Evolutionary conservation across 2,113 vertebrate genomes (phyloP).

Genomic region (Mus spicilegus): DNA sequence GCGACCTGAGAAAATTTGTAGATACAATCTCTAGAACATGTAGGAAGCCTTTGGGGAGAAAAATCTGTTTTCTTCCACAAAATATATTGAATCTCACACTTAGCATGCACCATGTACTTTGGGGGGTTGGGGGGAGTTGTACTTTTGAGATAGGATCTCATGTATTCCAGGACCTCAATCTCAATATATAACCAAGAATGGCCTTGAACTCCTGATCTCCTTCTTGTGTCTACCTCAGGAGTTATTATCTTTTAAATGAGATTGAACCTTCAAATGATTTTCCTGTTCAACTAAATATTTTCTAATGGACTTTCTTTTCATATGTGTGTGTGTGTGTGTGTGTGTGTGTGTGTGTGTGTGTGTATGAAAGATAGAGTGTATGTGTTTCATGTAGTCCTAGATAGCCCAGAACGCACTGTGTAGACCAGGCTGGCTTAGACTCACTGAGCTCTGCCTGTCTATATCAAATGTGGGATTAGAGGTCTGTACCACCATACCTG

Average conservation of each 20-base stretch:
- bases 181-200: neutral
- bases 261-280: neutral
- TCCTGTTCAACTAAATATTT: slow-evolving; percentile 40
- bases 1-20: neutral
- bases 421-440: neutral
- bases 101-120: slow-evolving; percentile 3
- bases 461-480: neutral
- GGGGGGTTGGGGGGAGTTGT: neutral
- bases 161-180: neutral
- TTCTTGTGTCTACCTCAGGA: neutral
- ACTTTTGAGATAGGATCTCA: neutral
- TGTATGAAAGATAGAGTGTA: too few species aligned
- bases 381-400: neutral
- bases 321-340: too few species aligned
- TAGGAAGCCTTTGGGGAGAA: slow-evolving; percentile 31
- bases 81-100: slow-evolving; percentile 27
- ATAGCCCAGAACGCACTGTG: neutral
- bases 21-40: neutral
- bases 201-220: neutral
- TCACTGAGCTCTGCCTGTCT: neutral
- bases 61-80: neutral
- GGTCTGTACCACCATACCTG: neutral
- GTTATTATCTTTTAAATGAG: slow-evolving; percentile 52
- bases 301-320: neutral
- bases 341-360: too few species aligned